Percentiles rank a stretch among this genome's conserved stretches.
Conservation (phyloP, 2,888 invertebrate genomes). For the Noctua janthina region DNA sequence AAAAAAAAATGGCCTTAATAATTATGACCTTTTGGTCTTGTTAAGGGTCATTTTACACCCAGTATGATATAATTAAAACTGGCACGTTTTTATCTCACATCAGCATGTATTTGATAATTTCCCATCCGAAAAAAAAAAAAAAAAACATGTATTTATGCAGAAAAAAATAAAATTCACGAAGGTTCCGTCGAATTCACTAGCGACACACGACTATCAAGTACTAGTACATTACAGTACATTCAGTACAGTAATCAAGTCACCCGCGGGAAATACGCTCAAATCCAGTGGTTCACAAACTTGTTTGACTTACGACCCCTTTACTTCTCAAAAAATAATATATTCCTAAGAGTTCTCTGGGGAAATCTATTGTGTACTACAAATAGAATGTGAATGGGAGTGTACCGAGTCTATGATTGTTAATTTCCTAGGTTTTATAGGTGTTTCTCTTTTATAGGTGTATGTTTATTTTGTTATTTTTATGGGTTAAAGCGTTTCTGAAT, state of each 20-base stretch:
- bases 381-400: constrained; percentile 44
- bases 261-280: constrained; percentile 74
- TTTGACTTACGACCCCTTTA: constrained; percentile 61
- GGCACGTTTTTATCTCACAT: not conserved
- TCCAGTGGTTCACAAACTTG: constrained; percentile 66
- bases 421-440: constrained; percentile 36
- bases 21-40: not conserved
- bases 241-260: constrained; percentile 65
- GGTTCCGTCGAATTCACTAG: not conserved
- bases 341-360: constrained; percentile 62
- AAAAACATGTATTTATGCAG: not conserved
- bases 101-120: no score
- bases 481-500: not conserved
- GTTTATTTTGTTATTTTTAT: constrained; percentile 12
- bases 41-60: not conserved
- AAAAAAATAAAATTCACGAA: not conserved
- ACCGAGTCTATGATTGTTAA: constrained; percentile 47
- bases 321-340: constrained; percentile 66
- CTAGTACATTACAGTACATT: constrained; percentile 44
- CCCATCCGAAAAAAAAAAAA: no score
- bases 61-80: not conserved
- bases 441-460: not conserved
- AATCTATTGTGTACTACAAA: constrained; percentile 63
- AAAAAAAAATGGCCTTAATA: not conserved
- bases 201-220: constrained; percentile 38